A percentile compares a stretch with the other conserved stretches of the same genome.
phyloP scores from a whole-genome alignment of 2,888 invertebrate genomes.

The Podotricha telesiphe region DNA sequence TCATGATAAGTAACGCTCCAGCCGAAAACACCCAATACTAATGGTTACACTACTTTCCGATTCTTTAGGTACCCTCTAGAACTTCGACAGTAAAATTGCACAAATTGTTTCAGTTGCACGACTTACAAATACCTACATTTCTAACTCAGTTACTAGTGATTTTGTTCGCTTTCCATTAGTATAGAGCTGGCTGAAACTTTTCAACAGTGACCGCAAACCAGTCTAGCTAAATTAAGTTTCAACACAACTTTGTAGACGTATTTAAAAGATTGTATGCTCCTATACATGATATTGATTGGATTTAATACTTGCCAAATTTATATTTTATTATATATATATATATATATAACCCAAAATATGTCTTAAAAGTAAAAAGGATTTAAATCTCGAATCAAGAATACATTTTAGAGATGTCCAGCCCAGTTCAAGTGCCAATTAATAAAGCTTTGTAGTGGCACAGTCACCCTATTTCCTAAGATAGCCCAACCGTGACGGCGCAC shows the following conservation, averaged over 20 bases:
- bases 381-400: conserved; percentile 26
- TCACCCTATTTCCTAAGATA: conserved; percentile 76
- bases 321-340: too few species aligned
- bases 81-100: conserved; percentile 46
- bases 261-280: conserved; percentile 40
- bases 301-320: conserved; percentile 6
- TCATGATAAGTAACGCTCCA: conserved; percentile 40
- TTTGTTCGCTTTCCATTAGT: conserved; percentile 55
- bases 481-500: conserved; percentile 72
- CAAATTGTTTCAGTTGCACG: conserved; percentile 44
- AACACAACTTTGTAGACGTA: conserved; percentile 46
- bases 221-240: conserved; percentile 64
- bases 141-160: conserved; percentile 46
- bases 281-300: conserved; percentile 17
- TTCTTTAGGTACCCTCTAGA: conserved; percentile 40
- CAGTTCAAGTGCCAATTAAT: conserved; percentile 71
- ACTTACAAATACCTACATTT: conserved; percentile 45
- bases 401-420: conserved; percentile 46
- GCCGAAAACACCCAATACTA: conserved; percentile 39
- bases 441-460: conserved; percentile 71
- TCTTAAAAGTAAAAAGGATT: conserved; percentile 16
- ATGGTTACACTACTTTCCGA: conserved; percentile 42
- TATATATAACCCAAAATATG: not conserved
- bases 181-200: conserved; percentile 55
- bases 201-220: conserved; percentile 55